phyloP scores from a whole-genome alignment of 2,113 vertebrate genomes.

The Struthidea cinerea region DNA sequence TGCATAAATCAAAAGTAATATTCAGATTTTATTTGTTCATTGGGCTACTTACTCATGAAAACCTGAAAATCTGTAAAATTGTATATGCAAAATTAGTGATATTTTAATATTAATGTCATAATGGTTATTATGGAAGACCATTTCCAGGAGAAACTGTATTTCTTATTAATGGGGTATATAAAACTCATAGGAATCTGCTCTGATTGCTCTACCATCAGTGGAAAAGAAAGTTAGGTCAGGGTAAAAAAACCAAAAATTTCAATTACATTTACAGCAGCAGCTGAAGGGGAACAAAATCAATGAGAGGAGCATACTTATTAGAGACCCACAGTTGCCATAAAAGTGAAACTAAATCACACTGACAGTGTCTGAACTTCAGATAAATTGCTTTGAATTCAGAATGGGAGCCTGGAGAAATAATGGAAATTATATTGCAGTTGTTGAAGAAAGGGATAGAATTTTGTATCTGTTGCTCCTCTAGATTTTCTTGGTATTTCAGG shows the following conservation, averaged over 20 bases:
- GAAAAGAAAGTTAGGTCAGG: conserved; percentile 47
- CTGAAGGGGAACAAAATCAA: conserved; percentile 81
- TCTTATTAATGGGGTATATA: conserved; percentile 47
- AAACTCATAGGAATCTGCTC: conserved; percentile 27
- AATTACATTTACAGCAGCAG: conserved; percentile 77
- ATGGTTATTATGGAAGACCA: neutral
- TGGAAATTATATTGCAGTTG: conserved; percentile 71
- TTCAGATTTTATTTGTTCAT: neutral
- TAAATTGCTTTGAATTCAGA: conserved; percentile 80
- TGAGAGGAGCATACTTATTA: conserved; percentile 79
- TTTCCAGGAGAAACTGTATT: conserved; percentile 32
- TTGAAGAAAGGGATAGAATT: conserved; percentile 52
- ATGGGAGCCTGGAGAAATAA: conserved; percentile 75
- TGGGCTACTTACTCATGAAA: neutral
- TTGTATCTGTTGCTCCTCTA: conserved; percentile 24
- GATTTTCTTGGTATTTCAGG: conserved; percentile 38
- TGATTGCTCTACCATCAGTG: conserved; percentile 45
- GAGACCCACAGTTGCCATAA: conserved; percentile 77
- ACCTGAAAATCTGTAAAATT: neutral
- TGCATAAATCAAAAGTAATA: neutral
- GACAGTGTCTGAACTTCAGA: conserved; percentile 79
- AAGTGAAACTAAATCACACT: conserved; percentile 80
- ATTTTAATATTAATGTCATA: neutral
- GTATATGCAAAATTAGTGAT: neutral
- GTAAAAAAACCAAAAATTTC: conserved; percentile 59